phyloP scores from a whole-genome alignment of 2,797 vertebrate species.

The Onychomys leucogaster region DNA sequence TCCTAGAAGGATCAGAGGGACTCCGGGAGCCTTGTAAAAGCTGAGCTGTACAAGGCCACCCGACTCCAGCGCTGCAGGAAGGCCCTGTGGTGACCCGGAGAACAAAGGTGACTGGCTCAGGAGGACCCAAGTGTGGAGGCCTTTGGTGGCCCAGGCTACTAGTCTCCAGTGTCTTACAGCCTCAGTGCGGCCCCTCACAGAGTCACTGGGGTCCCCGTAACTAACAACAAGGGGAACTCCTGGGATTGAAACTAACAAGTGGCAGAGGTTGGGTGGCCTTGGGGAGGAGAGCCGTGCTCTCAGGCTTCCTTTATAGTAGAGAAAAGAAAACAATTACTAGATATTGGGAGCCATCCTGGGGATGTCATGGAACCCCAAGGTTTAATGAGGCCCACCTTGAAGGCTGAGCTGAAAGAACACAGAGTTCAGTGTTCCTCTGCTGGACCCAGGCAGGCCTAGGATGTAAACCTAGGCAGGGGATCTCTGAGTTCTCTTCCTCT shows the following conservation, averaged over 20 bases:
- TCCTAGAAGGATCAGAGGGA: slow-evolving; percentile 52
- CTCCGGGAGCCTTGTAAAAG: background rate
- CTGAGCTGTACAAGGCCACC: background rate
- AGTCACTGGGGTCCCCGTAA: slow-evolving; percentile 53
- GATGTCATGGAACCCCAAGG: background rate
- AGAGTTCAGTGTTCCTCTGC: rapidly evolving
- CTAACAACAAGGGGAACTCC: slow-evolving; percentile 51
- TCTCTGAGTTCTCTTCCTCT: background rate
- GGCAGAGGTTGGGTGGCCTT: slow-evolving; percentile 65
- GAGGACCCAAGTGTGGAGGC: background rate
- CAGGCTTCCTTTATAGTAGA: background rate
- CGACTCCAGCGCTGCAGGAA: background rate
- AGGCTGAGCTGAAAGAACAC: background rate
- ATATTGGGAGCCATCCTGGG: background rate
- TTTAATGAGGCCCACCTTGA: background rate
- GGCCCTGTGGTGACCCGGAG: background rate
- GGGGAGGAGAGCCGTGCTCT: background rate
- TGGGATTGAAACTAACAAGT: slow-evolving; percentile 76
- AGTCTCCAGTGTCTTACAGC: background rate
- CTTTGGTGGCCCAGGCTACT: background rate
- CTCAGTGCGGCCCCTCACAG: background rate
- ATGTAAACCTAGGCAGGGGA: background rate
- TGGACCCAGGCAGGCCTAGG: background rate
- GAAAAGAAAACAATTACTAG: background rate
- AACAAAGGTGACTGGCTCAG: background rate